Percentiles rank a stretch among this genome's conserved stretches.
Evolutionary conservation across 1,140 invertebrate species (phyloP).

Genomic region (Bilobella aurantiaca): DNA sequence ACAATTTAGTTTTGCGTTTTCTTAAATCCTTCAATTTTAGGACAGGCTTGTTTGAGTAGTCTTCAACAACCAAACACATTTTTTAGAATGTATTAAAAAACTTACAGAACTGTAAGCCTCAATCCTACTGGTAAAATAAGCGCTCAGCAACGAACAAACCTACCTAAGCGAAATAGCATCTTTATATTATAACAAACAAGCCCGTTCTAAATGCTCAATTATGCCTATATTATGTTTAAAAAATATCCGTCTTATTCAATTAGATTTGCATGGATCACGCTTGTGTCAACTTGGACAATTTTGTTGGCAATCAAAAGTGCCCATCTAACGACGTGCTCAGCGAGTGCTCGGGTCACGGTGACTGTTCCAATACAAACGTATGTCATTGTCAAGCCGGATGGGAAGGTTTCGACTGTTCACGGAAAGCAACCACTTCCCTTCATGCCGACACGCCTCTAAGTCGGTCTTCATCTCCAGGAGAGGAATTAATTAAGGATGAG

Average conservation of each 20-base stretch:
- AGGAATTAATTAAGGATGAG: slow-evolving; percentile 31
- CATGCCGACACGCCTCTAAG: slow-evolving; percentile 37
- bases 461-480: slow-evolving; percentile 42
- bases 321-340: slow-evolving; percentile 74
- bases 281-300: slow-evolving; percentile 66
- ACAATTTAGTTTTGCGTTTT: too few relatives aligned
- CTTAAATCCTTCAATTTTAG: too few relatives aligned
- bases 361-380: slow-evolving; percentile 83
- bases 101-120: too few relatives aligned
- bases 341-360: slow-evolving; percentile 87
- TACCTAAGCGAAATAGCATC: too few relatives aligned
- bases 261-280: slow-evolving; percentile 85
- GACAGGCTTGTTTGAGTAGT: too few relatives aligned
- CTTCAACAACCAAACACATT: not conserved
- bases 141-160: too few relatives aligned
- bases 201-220: not conserved
- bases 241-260: slow-evolving; percentile 31
- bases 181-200: too few relatives aligned
- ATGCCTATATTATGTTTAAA: not conserved
- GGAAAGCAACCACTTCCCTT: not conserved
- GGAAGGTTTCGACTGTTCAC: slow-evolving; percentile 77
- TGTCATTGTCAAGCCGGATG: slow-evolving; percentile 84
- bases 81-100: not conserved
- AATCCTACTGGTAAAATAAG: too few relatives aligned
- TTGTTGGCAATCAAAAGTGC: slow-evolving; percentile 72